A percentile compares a stretch with the other conserved stretches of the same genome.
These are phyloP conservation scores for Denticeps clupeoides DNA, from an alignment of 2,797 vertebrate genomes.

Conservation along the genomic window DNA sequence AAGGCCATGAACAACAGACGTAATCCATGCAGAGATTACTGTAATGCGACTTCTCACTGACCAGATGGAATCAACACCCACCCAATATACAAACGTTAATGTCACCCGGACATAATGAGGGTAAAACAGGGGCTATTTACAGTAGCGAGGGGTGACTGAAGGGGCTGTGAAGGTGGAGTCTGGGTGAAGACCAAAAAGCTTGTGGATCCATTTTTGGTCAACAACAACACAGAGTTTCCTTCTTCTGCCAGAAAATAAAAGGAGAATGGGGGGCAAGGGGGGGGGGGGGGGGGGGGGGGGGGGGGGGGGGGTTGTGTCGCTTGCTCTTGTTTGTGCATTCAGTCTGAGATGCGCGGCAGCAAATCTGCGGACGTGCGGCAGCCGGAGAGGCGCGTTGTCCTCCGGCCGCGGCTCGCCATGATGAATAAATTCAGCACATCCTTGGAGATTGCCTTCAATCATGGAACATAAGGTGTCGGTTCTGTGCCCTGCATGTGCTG, in stretches of 20 bases:
- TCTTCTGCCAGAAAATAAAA: too few species aligned
- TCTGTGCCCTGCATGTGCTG: slow-evolving; percentile 50
- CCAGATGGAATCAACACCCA: slow-evolving; percentile 34
- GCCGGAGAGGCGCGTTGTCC: slow-evolving; percentile 38
- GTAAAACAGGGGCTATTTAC: slow-evolving; percentile 28
- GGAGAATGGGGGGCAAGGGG: too few species aligned
- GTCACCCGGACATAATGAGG: slow-evolving; percentile 34
- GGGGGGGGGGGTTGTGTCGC: too few species aligned
- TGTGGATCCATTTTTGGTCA: not conserved
- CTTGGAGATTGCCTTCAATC: slow-evolving; percentile 68
- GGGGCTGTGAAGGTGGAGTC: slow-evolving; percentile 28
- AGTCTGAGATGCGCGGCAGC: slow-evolving; percentile 48
- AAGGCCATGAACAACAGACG: slow-evolving; percentile 73
- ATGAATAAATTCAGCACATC: slow-evolving; percentile 65
- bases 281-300: too few species aligned
- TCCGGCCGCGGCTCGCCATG: slow-evolving; percentile 51
- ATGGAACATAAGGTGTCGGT: slow-evolving; percentile 66
- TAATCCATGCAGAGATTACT: slow-evolving; percentile 61
- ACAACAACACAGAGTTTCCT: too few species aligned
- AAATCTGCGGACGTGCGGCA: slow-evolving; percentile 50
- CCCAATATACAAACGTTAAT: slow-evolving; percentile 31
- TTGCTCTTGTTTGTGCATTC: slow-evolving; percentile 58
- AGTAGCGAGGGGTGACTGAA: slow-evolving; percentile 20
- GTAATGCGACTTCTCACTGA: slow-evolving; percentile 54
- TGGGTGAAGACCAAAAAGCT: slow-evolving; percentile 5